These are phyloP conservation scores for Cololabis saira DNA, from an alignment of 2,113 vertebrate species.

Conservation along the genomic window DNA sequence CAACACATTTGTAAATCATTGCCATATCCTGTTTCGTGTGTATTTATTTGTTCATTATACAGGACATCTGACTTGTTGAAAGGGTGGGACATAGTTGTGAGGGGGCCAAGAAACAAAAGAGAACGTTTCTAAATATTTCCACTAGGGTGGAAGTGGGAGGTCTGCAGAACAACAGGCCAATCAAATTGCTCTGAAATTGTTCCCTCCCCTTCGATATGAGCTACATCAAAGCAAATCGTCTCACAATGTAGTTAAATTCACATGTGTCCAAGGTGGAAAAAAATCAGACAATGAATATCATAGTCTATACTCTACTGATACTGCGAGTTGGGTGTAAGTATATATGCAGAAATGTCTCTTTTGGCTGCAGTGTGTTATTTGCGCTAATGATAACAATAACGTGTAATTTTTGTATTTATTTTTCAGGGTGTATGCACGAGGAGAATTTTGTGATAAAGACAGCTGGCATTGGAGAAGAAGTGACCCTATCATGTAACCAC, in stretches of 20 bases:
- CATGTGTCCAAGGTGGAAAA: not conserved
- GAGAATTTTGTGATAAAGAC: not conserved
- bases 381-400: no score
- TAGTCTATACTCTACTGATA: conserved; percentile 14
- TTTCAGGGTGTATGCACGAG: conserved; percentile 16
- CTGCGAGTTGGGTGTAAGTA: conserved; percentile 24
- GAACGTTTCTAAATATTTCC: conserved; percentile 36
- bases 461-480: conserved; percentile 22
- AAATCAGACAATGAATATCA: conserved; percentile 5
- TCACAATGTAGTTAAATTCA: not conserved
- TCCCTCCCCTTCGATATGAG: conserved; percentile 35
- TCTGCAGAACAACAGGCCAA: conserved; percentile 20
- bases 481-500: conserved; percentile 29
- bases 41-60: no score
- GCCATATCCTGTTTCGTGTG: no score
- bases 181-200: conserved; percentile 8
- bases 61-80: no score
- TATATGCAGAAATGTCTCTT: no score
- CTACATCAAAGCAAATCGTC: not conserved
- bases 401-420: not conserved
- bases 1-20: no score
- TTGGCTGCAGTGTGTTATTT: no score
- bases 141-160: not conserved
- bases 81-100: no score
- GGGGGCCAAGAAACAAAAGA: no score